Evolutionary conservation across 2,888 invertebrate species (phyloP).

Genomic region (Diarsia dahlii): DNA sequence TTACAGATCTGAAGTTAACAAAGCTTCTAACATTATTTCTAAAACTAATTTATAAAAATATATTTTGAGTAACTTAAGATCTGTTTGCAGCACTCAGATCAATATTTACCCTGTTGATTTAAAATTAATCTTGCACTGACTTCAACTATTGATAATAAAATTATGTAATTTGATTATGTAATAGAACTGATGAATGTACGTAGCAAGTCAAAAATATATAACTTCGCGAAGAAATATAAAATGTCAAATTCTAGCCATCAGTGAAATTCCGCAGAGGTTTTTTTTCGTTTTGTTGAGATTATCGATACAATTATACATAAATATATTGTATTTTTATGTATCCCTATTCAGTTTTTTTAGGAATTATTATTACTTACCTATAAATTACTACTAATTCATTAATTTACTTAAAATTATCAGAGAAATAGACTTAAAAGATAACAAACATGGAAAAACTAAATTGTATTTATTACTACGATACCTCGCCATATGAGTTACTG

Average conservation of each 20-base stretch:
- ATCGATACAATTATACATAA: not conserved
- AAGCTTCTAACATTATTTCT: not conserved
- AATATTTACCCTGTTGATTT: not conserved
- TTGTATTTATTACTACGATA: conserved; percentile 5
- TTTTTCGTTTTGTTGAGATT: not conserved
- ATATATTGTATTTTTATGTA: not conserved
- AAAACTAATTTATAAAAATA: not conserved
- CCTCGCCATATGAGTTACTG: conserved; percentile 21
- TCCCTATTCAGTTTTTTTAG: not conserved
- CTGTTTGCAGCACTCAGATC: not conserved
- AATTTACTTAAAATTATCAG: not conserved
- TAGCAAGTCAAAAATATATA: conserved; percentile 11
- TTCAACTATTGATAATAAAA: not conserved
- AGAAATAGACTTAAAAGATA: not conserved
- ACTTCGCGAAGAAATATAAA: conserved; percentile 20
- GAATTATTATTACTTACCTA: not conserved
- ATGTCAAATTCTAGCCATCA: not conserved
- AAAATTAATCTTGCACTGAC: not conserved
- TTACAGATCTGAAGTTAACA: not conserved
- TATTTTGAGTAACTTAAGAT: not conserved
- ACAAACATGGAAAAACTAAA: not conserved
- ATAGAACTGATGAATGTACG: not conserved
- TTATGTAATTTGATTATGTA: not conserved
- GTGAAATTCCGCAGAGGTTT: not conserved
- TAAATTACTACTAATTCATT: not conserved